phyloP scores from a whole-genome alignment of 1,140 invertebrate species.

The Atta cephalotes region DNA sequence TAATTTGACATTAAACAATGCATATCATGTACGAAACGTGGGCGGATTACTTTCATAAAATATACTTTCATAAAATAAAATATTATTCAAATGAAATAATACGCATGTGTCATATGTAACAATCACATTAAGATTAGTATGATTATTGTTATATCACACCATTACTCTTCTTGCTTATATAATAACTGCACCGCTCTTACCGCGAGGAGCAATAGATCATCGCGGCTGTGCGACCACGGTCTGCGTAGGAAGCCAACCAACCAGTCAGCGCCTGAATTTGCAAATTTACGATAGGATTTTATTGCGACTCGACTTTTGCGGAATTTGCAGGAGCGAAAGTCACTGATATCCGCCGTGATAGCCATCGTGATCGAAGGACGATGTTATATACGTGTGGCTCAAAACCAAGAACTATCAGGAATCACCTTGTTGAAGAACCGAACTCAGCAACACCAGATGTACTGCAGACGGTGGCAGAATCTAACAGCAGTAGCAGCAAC shows the following conservation, averaged over 20 bases:
- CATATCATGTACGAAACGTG: too few relatives aligned
- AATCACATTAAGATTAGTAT: conserved; percentile 8
- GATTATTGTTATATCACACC: background rate
- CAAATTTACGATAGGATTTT: conserved; percentile 64
- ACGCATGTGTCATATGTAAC: background rate
- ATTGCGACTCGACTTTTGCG: conserved; percentile 61
- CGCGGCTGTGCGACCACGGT: background rate
- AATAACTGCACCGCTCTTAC: conserved; percentile 39
- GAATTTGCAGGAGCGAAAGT: conserved; percentile 55
- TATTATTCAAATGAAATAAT: background rate
- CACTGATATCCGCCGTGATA: background rate
- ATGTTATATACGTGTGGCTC: background rate
- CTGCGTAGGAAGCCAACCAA: conserved; percentile 10
- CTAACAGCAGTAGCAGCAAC: conserved; percentile 49
- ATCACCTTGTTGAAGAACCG: background rate
- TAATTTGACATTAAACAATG: too few relatives aligned
- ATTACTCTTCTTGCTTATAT: conserved; percentile 29
- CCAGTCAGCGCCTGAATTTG: conserved; percentile 25
- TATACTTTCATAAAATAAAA: background rate
- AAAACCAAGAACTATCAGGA: conserved; percentile 21
- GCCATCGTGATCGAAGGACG: background rate
- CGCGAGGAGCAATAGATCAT: conserved; percentile 47
- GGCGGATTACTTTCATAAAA: background rate
- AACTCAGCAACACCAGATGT: conserved; percentile 75
- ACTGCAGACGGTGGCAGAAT: conserved; percentile 73